Conservation (phyloP, 2,888 invertebrate species). For the Apotomis capreana region DNA sequence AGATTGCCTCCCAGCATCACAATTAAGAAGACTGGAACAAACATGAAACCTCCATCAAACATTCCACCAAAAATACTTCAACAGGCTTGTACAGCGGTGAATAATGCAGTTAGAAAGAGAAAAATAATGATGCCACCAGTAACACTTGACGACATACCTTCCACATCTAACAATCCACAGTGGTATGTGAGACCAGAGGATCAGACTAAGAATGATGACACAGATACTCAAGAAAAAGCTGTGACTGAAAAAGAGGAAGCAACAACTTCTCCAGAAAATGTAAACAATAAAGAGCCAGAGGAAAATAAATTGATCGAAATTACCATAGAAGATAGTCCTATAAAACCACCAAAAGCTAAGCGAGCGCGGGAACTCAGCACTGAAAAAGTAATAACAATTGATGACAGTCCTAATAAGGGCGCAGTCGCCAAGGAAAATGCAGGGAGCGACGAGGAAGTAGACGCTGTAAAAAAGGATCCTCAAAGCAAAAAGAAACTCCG, state of each 20-base stretch:
- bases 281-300: constrained; percentile 72
- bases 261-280: constrained; percentile 51
- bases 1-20: constrained; percentile 69
- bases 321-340: constrained; percentile 75
- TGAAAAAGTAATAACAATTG: constrained; percentile 69
- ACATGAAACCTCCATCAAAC: constrained; percentile 43
- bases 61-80: neutral
- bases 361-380: constrained; percentile 55
- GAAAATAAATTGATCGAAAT: constrained; percentile 65
- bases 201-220: constrained; percentile 36
- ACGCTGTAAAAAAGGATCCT: constrained; percentile 47
- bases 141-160: constrained; percentile 69
- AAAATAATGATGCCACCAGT: constrained; percentile 58
- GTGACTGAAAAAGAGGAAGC: neutral
- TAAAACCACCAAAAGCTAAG: constrained; percentile 60
- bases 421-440: constrained; percentile 46
- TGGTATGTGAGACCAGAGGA: constrained; percentile 78
- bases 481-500: constrained; percentile 72
- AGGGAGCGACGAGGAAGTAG: constrained; percentile 54
- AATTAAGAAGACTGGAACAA: constrained; percentile 55
- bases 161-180: constrained; percentile 57
- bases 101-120: constrained; percentile 36
- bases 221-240: neutral
- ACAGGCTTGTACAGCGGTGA: neutral
- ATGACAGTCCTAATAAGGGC: constrained; percentile 71